Percentiles rank a stretch among this genome's conserved stretches.
Evolutionary conservation across 2,888 invertebrate genomes (phyloP).

Genomic region (Athalia rosae): DNA sequence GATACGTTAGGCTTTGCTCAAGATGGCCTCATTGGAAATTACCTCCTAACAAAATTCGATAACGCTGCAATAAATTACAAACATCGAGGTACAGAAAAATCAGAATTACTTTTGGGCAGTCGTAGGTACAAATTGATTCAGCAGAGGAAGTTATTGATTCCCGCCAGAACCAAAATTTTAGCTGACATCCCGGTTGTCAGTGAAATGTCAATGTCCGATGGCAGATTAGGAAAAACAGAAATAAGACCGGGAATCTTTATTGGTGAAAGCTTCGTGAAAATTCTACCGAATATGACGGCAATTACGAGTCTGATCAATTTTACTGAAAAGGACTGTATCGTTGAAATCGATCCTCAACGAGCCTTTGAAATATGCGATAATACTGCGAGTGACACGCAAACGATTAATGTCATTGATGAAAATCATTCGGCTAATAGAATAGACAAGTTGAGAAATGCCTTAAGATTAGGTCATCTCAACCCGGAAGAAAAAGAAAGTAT

Average conservation of each 20-base stretch:
- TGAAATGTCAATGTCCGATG: too few relatives aligned
- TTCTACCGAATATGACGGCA: too few relatives aligned
- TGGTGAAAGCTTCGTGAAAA: background rate
- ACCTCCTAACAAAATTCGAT: background rate
- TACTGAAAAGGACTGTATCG: too few relatives aligned
- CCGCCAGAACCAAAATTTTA: slow-evolving; percentile 8
- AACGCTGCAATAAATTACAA: background rate
- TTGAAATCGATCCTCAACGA: too few relatives aligned
- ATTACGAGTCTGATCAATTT: too few relatives aligned
- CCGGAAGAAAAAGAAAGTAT: slow-evolving; percentile 2
- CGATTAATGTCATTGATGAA: too few relatives aligned
- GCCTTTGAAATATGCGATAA: too few relatives aligned
- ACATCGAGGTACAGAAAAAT: background rate
- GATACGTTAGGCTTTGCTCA: background rate
- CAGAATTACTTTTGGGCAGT: background rate
- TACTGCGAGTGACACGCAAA: too few relatives aligned
- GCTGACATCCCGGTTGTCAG: background rate
- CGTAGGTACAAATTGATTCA: background rate
- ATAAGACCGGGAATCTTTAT: too few relatives aligned
- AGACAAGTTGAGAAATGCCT: background rate
- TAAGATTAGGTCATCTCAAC: slow-evolving; percentile 5
- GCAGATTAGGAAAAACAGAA: too few relatives aligned
- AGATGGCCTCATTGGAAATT: background rate
- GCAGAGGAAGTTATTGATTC: background rate
- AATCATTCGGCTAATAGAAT: too few relatives aligned